Evolutionary conservation across 2,888 invertebrate species (phyloP).

Genomic region (Pheosia gnoma): DNA sequence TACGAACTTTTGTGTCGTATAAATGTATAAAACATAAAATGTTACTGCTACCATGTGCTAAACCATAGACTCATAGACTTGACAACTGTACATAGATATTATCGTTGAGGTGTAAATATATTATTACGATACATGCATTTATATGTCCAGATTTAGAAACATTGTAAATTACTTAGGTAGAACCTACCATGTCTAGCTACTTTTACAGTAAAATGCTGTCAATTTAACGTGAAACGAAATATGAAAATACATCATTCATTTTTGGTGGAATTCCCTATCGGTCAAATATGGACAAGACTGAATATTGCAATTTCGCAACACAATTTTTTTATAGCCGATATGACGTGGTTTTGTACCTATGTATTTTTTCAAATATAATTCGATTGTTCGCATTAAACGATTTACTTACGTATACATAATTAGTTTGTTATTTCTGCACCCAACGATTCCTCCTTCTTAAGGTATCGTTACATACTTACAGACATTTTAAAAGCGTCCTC

Average conservation of each 20-base stretch:
- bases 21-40: neutral
- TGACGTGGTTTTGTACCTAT: constrained; percentile 48
- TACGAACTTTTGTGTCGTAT: neutral
- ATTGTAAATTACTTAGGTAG: too few species aligned
- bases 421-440: constrained; percentile 32
- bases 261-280: constrained; percentile 21
- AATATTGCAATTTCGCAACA: constrained; percentile 32
- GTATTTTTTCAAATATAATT: constrained; percentile 73
- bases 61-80: neutral
- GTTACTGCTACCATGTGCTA: neutral
- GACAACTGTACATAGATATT: constrained; percentile 24
- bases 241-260: neutral
- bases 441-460: too few species aligned
- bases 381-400: constrained; percentile 72
- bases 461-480: too few species aligned
- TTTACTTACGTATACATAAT: constrained; percentile 46
- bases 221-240: neutral
- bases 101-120: constrained; percentile 26
- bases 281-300: constrained; percentile 74
- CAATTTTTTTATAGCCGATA: constrained; percentile 55
- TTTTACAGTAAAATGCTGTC: too few species aligned
- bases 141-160: constrained; percentile 12
- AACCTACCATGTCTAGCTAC: too few species aligned
- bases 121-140: constrained; percentile 19
- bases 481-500: too few species aligned